These are phyloP conservation scores for Argyrosomus japonicus DNA, from an alignment of 2,113 vertebrate genomes.

Conservation along the genomic window DNA sequence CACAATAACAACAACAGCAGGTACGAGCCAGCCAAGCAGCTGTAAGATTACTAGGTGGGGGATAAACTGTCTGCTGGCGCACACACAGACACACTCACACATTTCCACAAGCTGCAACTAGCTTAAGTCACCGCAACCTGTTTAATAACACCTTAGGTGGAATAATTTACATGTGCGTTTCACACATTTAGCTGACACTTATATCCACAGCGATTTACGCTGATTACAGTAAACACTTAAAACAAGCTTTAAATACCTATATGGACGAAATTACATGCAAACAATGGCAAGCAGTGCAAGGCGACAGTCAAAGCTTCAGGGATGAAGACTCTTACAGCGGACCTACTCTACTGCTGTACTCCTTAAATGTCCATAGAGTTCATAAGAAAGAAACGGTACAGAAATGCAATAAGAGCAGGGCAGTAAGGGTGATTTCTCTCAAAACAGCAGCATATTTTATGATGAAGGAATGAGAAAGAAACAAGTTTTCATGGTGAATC, in stretches of 20 bases:
- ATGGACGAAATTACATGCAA: conserved; percentile 31
- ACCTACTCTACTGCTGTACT: neutral
- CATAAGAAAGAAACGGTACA: neutral
- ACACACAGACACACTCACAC: conserved; percentile 36
- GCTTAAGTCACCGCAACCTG: conserved; percentile 51
- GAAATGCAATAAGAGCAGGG: neutral
- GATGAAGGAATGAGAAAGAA: neutral
- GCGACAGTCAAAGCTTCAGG: neutral
- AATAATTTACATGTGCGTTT: conserved; percentile 67
- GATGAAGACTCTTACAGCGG: neutral
- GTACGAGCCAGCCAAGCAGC: conserved; percentile 58
- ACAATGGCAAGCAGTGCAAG: conserved; percentile 20
- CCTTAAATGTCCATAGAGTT: neutral
- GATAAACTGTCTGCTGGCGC: conserved; percentile 65
- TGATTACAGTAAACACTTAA: conserved; percentile 72
- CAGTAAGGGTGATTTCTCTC: neutral
- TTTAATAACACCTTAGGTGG: conserved; percentile 67
- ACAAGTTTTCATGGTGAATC: neutral
- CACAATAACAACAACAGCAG: conserved; percentile 44
- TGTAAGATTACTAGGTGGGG: conserved; percentile 71
- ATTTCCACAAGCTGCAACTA: conserved; percentile 56
- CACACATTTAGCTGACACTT: conserved; percentile 65
- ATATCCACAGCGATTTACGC: conserved; percentile 24
- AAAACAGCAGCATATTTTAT: neutral
- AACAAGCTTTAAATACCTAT: conserved; percentile 57